These are phyloP conservation scores for Drosophila kohkoa DNA, from an alignment of 1,140 invertebrate genomes.

Conservation along the genomic window DNA sequence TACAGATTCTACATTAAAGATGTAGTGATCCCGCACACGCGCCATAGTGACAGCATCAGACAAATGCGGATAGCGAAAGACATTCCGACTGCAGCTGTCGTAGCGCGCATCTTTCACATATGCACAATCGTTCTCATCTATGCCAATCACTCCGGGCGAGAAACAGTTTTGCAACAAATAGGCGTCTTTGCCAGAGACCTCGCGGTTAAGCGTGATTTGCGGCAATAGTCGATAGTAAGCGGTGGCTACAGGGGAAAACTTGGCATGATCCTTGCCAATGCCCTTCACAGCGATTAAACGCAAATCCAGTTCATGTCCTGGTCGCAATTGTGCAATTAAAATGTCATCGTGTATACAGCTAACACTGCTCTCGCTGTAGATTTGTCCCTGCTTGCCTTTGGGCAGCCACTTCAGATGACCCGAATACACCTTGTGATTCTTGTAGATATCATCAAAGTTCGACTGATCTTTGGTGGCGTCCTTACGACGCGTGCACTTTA, in stretches of 20 bases:
- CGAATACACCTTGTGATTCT: slow-evolving; percentile 95
- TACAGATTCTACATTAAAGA: slow-evolving; percentile 97
- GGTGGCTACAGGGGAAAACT: slow-evolving; percentile 99
- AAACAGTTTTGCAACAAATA: slow-evolving; percentile 94
- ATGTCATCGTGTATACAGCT: slow-evolving; percentile 96
- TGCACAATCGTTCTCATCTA: slow-evolving; percentile 90
- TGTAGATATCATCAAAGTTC: slow-evolving; percentile 93
- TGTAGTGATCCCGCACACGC: slow-evolving; percentile 96
- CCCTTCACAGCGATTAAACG: slow-evolving; percentile 97
- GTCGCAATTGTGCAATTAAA: slow-evolving; percentile 96
- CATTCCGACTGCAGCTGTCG: slow-evolving; percentile 97
- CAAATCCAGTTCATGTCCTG: slow-evolving; percentile 96
- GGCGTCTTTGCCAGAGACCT: slow-evolving; percentile 93
- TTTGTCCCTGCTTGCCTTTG: slow-evolving; percentile 92
- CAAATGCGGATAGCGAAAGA: slow-evolving; percentile 94
- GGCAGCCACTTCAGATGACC: slow-evolving; percentile 97
- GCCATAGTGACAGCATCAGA: slow-evolving; percentile 93
- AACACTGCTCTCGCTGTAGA: slow-evolving; percentile 90
- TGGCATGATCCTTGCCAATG: slow-evolving; percentile 98
- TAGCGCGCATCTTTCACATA: slow-evolving; percentile 94
- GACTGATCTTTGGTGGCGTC: slow-evolving; percentile 90
- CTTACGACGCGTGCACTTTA: slow-evolving; percentile 93
- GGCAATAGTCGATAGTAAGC: slow-evolving; percentile 96
- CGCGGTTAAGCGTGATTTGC: slow-evolving; percentile 91
- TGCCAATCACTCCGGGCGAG: slow-evolving; percentile 95